Base-by-base conservation (phyloP, 2,888 invertebrate genomes). In the Copidosoma aretas region DNA sequence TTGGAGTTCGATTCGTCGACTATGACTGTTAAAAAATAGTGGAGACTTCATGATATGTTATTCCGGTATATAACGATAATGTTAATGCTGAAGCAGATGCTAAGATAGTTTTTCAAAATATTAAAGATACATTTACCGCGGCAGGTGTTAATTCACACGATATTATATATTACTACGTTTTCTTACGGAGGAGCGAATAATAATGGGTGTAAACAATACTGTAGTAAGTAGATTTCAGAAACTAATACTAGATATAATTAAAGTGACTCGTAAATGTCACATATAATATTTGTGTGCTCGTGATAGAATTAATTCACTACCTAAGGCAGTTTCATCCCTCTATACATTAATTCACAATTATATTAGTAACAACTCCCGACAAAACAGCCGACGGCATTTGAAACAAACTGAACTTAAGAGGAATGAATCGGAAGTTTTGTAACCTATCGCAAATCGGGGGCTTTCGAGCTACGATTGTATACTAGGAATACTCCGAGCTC, bases 241-340 rank as follows among this genome's bases (percentile, higher is more conserved):
- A 24, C 32, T 59, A 0, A 73, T 61, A 63, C 75, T 76, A 1
- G 77, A 75, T 25, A 76, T 76, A 15, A 66, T 25, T 12, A 75
- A 77, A 46, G 59, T 75, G 0, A 78, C 78, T 73, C 81, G 78
- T 56, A 61, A 79, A 21, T 80, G 79, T 56, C 80, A 81, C 70
- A 79, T 78, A 0, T 41, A 77, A 60, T 77, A 79, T 71, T 64
- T 81, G 17, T 80, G 79, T 60, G 78, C 77, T 32, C 77, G 75
- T 66, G 73, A 77, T 61, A 78, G 78, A 8, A 79, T 77, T 64
- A 77, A 80, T 68, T 49, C 60, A 49, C 61, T 80, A 10, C 80
- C 79, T 8, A 25, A 74, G 41, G 52, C 69, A 21, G 75, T 75
- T 65, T 79, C 81, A 75, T 74, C 77, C 57, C 72, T 80, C 52